Percentiles rank a stretch among this genome's conserved stretches.
Conservation (phyloP, 2,113 vertebrate species). For the Cebidichthys violaceus region DNA sequence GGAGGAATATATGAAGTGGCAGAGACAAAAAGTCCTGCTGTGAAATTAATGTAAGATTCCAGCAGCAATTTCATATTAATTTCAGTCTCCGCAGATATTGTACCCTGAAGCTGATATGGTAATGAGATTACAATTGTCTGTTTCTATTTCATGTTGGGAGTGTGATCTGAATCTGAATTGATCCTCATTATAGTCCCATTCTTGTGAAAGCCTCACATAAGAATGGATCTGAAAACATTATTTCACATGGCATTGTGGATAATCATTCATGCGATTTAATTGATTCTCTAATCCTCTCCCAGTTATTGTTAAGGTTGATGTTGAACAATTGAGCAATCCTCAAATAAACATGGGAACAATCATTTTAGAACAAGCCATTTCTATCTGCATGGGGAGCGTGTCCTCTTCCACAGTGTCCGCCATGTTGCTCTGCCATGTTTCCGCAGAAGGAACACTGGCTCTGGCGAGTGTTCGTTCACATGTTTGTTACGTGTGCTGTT, state of each 20-base stretch:
- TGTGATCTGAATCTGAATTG: constrained; percentile 38
- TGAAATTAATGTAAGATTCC: constrained; percentile 49
- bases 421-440: too few species aligned
- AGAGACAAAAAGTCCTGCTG: constrained; percentile 25
- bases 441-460: too few species aligned
- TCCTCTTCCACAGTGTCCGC: too few species aligned
- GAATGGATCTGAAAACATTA: background rate
- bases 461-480: too few species aligned
- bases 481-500: too few species aligned
- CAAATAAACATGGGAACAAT: background rate
- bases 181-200: constrained; percentile 15
- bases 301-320: background rate
- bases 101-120: constrained; percentile 53
- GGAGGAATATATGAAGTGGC: constrained; percentile 30
- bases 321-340: background rate
- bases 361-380: too few species aligned
- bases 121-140: constrained; percentile 56
- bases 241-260: background rate
- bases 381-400: too few species aligned
- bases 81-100: constrained; percentile 51
- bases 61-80: constrained; percentile 57
- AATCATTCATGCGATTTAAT: background rate
- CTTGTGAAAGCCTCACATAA: background rate
- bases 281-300: background rate
- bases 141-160: constrained; percentile 45